Evolutionary conservation across 2,888 invertebrate genomes (phyloP), one percentile per base, ranked within the genome.

Genomic region (Drosophila neotestacea): DNA sequence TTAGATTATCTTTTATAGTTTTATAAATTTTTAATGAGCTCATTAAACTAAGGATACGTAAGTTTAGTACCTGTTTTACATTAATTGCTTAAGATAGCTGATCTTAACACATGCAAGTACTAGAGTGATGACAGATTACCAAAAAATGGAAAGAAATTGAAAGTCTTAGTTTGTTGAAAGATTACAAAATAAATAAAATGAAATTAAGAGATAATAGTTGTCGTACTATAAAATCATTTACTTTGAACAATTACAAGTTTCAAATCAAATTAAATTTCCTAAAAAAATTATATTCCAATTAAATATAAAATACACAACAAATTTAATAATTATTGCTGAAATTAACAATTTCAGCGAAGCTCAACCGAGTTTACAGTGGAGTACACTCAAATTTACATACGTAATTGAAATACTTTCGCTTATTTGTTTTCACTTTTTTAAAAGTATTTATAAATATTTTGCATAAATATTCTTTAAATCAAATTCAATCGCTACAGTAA

Each of bases 1-100:
- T 10, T 0, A 32, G 71, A 60, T 60, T 55, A 30, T 13, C 6
- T n/a, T 63, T 34, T 28, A 54, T 6, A 54, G 41, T n/a, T 59
- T n/a, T 59, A 4, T 10, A n/a, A 41, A 52, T 22, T 30, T 16
- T 30, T 9, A 47, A 47, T n/a, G 3, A 16, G 16, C 38, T n/a
- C 10, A 36, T 56, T 46, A 56, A 56, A 36, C 42, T 4, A 9
- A 34, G n/a, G 10, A 36, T 36, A 10, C 13, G 6, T 34, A 6
- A 10, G 7, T 42, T 42, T 41, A 32, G 34, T 34, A 27, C 5
- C 1, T 10, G 32, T 51, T 38, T 27, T 28, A 9, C 7, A n/a
- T 38, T 38, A 5, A 16, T 13, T 7, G 1, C 7, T 16, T 7
- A 6, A 32, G 41, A 54, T 32, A 27, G 13, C 6, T 27, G 4